phyloP scores from a whole-genome alignment of 2,888 invertebrate genomes.

The Achlya flavicornis region DNA sequence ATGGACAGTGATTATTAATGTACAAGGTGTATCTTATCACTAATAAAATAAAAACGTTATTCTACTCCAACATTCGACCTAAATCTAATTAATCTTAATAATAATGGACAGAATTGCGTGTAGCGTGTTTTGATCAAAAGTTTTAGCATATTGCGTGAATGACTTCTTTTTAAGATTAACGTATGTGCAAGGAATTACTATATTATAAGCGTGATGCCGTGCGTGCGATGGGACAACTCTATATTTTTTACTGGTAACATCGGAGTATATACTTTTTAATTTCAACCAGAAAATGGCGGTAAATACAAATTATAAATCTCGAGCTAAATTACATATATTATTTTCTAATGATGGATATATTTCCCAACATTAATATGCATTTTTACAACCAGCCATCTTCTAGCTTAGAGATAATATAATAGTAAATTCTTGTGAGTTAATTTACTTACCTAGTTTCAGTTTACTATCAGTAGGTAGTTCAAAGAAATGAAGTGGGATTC shows the following conservation, averaged over 20 bases:
- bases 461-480: no score
- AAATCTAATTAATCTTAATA: constrained; percentile 57
- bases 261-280: background rate
- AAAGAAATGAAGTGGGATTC: background rate
- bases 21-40: constrained; percentile 68
- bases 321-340: no score
- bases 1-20: constrained; percentile 72
- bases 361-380: no score
- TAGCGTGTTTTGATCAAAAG: constrained; percentile 67
- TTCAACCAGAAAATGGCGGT: background rate
- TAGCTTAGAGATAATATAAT: background rate
- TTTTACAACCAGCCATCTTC: background rate
- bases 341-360: no score
- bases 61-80: constrained; percentile 63
- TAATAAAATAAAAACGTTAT: constrained; percentile 56
- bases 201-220: constrained; percentile 1
- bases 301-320: background rate
- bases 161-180: constrained; percentile 17
- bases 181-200: background rate
- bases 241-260: constrained; percentile 3
- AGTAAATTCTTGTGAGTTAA: no score
- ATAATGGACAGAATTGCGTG: constrained; percentile 83
- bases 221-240: background rate
- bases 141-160: constrained; percentile 55
- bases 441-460: no score